These are phyloP conservation scores for Potorous gilbertii DNA, from an alignment of 2,797 vertebrate genomes.

Conservation along the genomic window DNA sequence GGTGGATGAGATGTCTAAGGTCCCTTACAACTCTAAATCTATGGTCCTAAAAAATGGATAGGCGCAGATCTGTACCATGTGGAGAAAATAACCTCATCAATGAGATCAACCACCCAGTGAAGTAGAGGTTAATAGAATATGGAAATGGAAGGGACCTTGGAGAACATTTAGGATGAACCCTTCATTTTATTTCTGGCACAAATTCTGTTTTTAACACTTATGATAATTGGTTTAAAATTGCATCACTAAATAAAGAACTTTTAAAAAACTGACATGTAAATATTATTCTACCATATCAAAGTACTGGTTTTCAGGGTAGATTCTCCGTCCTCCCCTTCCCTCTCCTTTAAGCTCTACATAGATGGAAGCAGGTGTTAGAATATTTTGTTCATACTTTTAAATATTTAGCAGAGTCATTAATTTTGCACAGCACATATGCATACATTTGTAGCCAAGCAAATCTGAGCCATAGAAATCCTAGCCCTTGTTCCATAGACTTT, in stretches of 20 bases:
- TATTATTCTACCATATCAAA: slow-evolving; percentile 5
- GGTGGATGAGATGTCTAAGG: background rate
- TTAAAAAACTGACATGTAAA: background rate
- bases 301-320: slow-evolving; percentile 36
- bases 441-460: slow-evolving; percentile 76
- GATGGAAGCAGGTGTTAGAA: slow-evolving; percentile 74
- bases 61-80: background rate
- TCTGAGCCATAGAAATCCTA: slow-evolving; percentile 76
- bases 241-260: slow-evolving; percentile 6
- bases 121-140: background rate
- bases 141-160: background rate
- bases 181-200: background rate
- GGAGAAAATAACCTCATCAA: background rate
- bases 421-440: slow-evolving; percentile 79
- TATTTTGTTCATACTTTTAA: slow-evolving; percentile 79
- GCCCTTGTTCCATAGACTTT: slow-evolving; percentile 64
- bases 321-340: background rate
- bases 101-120: background rate
- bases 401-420: slow-evolving; percentile 82
- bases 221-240: slow-evolving; percentile 17
- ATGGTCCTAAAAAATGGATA: background rate
- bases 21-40: background rate
- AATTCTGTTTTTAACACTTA: slow-evolving; percentile 29
- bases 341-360: slow-evolving; percentile 1
- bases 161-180: background rate